These are phyloP conservation scores for Progne subis DNA, from an alignment of 2,113 vertebrate genomes.

Conservation along the genomic window DNA sequence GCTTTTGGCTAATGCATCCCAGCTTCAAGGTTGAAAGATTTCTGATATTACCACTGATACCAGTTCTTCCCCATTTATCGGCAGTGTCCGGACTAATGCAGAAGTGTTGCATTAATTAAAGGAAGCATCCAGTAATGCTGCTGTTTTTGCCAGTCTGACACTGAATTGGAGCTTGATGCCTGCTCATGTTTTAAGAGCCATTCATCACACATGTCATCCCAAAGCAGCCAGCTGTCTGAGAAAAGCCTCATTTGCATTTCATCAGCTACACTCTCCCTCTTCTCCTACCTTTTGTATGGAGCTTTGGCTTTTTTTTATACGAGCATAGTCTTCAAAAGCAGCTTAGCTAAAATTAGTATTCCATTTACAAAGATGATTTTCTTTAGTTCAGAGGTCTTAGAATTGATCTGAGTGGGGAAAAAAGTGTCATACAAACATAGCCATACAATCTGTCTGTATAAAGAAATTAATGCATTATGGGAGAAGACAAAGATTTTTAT, in stretches of 20 bases:
- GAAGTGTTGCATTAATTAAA: conserved; percentile 87
- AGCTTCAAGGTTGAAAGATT: conserved; percentile 85
- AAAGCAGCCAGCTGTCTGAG: conserved; percentile 90
- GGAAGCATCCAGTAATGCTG: conserved; percentile 86
- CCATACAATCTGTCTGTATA: conserved; percentile 47
- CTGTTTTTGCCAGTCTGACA: conserved; percentile 85
- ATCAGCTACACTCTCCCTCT: conserved; percentile 76
- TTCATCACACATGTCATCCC: conserved; percentile 97
- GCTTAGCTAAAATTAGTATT: conserved; percentile 79
- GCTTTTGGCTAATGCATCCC: conserved; percentile 79
- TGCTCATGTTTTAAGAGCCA: conserved; percentile 90
- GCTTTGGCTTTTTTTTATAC: conserved; percentile 72
- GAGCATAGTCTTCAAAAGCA: conserved; percentile 74
- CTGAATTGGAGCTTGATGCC: conserved; percentile 89
- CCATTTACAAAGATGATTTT: conserved; percentile 73
- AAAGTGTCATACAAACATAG: conserved; percentile 46
- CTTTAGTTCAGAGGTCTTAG: conserved; percentile 72
- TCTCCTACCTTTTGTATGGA: conserved; percentile 72
- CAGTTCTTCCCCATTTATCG: conserved; percentile 80
- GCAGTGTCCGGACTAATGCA: conserved; percentile 80
- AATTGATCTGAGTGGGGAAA: conserved; percentile 44
- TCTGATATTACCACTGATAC: conserved; percentile 83
- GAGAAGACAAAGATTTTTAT: conserved; percentile 57
- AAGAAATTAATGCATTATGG: conserved; percentile 48
- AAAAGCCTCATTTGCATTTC: conserved; percentile 89